Conservation (phyloP, 2,888 invertebrate species). For the Hermaeophaga mercurialis region DNA sequence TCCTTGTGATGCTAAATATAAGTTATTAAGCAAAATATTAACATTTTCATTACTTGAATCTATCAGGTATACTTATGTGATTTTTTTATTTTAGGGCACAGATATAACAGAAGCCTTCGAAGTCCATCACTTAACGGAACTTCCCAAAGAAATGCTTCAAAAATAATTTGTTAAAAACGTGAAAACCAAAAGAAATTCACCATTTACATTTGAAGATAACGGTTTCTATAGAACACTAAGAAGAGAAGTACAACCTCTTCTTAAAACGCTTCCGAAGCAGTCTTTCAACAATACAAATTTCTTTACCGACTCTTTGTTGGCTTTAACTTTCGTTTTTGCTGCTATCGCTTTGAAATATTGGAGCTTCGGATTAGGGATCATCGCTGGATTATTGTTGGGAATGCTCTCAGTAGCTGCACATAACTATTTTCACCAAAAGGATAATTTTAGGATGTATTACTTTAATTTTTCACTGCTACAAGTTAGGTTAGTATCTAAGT, state of each 20-base stretch:
- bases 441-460: conserved; percentile 80
- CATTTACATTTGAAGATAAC: conserved; percentile 73
- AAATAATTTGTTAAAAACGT: conserved; percentile 73
- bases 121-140: conserved; percentile 68
- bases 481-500: conserved; percentile 61
- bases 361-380: conserved; percentile 55
- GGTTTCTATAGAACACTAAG: conserved; percentile 78
- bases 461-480: conserved; percentile 73
- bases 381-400: conserved; percentile 64
- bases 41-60: too few relatives aligned
- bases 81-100: conserved; percentile 63
- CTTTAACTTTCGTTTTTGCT: conserved; percentile 46
- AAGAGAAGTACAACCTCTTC: conserved; percentile 56
- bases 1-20: too few relatives aligned
- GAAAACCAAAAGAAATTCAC: conserved; percentile 67
- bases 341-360: conserved; percentile 48
- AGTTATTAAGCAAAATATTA: too few relatives aligned
- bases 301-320: conserved; percentile 55
- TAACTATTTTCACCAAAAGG: conserved; percentile 77
- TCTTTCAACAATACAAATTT: conserved; percentile 51
- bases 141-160: conserved; percentile 62
- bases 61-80: too few relatives aligned
- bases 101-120: conserved; percentile 84
- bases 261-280: conserved; percentile 62
- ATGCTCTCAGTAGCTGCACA: conserved; percentile 69